These are phyloP conservation scores for Leucophora obtusa DNA, from an alignment of 2,888 invertebrate species.

Conservation along the genomic window DNA sequence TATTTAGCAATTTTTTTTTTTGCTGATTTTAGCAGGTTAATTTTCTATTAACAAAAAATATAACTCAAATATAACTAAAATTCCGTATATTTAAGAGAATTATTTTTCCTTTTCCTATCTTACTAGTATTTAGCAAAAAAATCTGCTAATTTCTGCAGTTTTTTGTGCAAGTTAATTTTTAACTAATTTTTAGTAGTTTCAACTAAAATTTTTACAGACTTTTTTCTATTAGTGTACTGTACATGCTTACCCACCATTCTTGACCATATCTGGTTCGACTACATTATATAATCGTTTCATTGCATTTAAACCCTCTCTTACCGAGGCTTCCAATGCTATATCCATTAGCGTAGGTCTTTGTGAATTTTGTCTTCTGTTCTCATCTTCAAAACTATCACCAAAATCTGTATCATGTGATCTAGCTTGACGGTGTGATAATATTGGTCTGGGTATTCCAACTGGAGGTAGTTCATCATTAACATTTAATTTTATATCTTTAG, in stretches of 20 bases:
- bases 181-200: too few species aligned
- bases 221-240: not conserved
- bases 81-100: too few species aligned
- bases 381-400: not conserved
- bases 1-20: too few species aligned
- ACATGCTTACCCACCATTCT: conserved; percentile 72
- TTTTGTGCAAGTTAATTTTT: too few species aligned
- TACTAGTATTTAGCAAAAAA: too few species aligned
- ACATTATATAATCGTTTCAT: conserved; percentile 76
- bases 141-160: too few species aligned
- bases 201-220: too few species aligned
- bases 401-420: not conserved
- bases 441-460: conserved; percentile 70
- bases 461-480: conserved; percentile 55
- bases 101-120: too few species aligned
- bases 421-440: conserved; percentile 49
- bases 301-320: conserved; percentile 76
- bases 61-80: too few species aligned
- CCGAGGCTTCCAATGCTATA: conserved; percentile 76
- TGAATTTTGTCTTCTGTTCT: conserved; percentile 65
- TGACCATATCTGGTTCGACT: conserved; percentile 76
- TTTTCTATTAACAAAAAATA: too few species aligned
- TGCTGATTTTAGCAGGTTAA: too few species aligned
- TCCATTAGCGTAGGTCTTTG: conserved; percentile 73
- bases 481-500: conserved; percentile 30